These are phyloP conservation scores for Octomys mimax DNA, from an alignment of 2,797 vertebrate genomes.

Conservation along the genomic window DNA sequence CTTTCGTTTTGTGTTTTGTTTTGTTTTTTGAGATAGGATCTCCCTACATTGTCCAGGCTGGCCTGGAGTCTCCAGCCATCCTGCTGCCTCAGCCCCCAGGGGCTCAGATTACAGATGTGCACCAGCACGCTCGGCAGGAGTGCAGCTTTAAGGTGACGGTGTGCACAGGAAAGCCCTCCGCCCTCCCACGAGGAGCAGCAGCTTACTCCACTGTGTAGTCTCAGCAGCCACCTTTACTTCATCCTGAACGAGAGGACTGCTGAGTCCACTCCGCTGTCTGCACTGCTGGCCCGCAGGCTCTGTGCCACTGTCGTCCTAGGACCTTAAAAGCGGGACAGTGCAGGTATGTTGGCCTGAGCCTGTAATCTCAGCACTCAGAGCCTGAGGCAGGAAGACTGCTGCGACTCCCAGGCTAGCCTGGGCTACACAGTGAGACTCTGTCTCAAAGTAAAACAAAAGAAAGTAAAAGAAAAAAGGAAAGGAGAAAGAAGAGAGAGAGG, in stretches of 20 bases:
- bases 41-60: background rate
- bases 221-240: background rate
- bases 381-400: background rate
- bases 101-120: background rate
- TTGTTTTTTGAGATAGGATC: background rate
- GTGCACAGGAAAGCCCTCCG: background rate
- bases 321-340: background rate
- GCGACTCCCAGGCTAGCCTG: background rate
- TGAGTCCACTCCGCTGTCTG: background rate
- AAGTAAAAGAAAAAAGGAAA: too few relatives aligned
- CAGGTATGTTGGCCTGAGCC: background rate
- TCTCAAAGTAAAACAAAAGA: background rate
- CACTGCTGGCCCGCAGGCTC: background rate
- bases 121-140: fast-evolving
- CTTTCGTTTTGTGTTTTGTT: background rate
- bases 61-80: background rate
- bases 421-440: background rate
- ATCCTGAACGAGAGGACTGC: background rate
- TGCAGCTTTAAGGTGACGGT: background rate
- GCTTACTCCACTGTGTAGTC: background rate
- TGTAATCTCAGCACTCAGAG: background rate
- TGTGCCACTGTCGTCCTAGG: background rate
- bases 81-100: background rate
- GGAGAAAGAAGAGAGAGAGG: too few relatives aligned
- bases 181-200: background rate